Evolutionary conservation across 2,113 vertebrate genomes (phyloP).

Genomic region (Ophthalmolycus amberensis): DNA sequence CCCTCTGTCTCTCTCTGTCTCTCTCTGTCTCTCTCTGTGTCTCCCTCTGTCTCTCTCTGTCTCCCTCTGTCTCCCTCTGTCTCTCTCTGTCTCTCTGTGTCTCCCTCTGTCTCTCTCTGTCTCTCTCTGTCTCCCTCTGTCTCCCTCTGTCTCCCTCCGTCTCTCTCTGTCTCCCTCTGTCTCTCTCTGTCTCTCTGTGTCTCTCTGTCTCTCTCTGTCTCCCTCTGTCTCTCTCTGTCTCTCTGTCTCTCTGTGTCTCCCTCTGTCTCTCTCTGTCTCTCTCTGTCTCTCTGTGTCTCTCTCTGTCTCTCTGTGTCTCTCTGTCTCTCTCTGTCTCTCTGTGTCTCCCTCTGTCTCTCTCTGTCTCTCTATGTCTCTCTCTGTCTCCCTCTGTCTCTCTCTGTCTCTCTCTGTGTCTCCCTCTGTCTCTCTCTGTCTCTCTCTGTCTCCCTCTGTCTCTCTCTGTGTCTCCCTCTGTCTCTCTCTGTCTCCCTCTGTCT

Average conservation of each 20-base stretch:
- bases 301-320: too few species aligned
- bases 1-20: too few species aligned
- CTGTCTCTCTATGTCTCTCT: too few species aligned
- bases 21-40: not conserved
- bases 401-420: constrained; percentile 39
- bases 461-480: constrained; percentile 40
- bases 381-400: constrained; percentile 25
- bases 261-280: too few species aligned
- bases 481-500: constrained; percentile 37
- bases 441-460: constrained; percentile 30
- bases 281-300: too few species aligned
- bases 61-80: too few species aligned
- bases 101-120: constrained; percentile 19
- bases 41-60: too few species aligned
- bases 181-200: constrained; percentile 17
- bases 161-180: constrained; percentile 18
- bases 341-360: constrained; percentile 38
- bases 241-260: constrained; percentile 37
- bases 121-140: not conserved
- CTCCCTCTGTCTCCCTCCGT: constrained; percentile 39
- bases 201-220: constrained; percentile 32
- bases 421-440: not conserved
- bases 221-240: constrained; percentile 40
- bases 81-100: too few species aligned
- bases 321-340: too few species aligned